Conservation (phyloP, 1,140 invertebrate species). For the Drosophila leontia region DNA sequence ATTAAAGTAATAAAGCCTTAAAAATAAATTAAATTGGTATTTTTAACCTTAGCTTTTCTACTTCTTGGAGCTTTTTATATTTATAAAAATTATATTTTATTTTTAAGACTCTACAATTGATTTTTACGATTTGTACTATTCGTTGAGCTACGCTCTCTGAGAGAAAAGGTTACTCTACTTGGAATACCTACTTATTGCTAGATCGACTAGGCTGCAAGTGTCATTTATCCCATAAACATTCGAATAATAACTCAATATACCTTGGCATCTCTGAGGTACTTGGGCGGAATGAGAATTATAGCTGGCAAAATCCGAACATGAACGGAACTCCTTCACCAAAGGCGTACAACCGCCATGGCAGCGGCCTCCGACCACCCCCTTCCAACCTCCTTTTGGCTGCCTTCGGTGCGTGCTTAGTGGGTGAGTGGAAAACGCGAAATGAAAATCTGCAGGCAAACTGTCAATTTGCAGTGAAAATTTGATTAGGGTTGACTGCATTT, state of each 20-base stretch:
- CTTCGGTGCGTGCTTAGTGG: constrained; percentile 52
- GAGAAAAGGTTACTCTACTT: no score
- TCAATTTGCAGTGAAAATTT: constrained; percentile 68
- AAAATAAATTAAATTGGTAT: no score
- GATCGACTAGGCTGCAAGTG: no score
- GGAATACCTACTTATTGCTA: no score
- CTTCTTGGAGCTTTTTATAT: no score
- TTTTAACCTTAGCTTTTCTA: no score
- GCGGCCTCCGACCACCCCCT: neutral
- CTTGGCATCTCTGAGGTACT: neutral
- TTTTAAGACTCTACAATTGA: no score
- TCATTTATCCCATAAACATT: no score
- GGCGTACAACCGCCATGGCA: constrained; percentile 30
- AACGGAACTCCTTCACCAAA: constrained; percentile 54
- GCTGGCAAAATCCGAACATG: constrained; percentile 17
- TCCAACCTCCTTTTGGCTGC: neutral
- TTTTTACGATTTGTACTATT: no score
- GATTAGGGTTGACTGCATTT: constrained; percentile 65
- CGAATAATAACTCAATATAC: neutral
- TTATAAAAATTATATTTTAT: no score
- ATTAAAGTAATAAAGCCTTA: neutral
- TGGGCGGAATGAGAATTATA: constrained; percentile 11
- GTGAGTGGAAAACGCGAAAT: constrained; percentile 57
- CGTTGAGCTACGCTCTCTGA: no score
- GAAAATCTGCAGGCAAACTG: constrained; percentile 66